A percentile compares a stretch with the other conserved stretches of the same genome.
Evolutionary conservation across 2,113 vertebrate genomes (phyloP).

Genomic region (Anarhynchus alexandrinus): DNA sequence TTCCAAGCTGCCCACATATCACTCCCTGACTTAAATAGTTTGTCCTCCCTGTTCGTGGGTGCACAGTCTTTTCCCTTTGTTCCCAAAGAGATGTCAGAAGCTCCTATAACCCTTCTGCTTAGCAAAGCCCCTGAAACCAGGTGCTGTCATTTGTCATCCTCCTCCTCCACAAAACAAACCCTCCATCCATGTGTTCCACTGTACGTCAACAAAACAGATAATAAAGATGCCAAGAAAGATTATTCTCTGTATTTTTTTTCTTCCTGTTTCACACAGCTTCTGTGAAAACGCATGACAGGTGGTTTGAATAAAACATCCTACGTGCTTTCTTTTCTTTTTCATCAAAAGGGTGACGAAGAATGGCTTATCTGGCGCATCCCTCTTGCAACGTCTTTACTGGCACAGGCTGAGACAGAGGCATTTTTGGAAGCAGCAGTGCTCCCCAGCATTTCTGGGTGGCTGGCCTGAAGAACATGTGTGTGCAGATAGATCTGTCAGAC

Average conservation of each 20-base stretch:
- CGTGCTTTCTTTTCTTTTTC: not conserved
- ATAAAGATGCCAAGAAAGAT: not conserved
- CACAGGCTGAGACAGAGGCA: not conserved
- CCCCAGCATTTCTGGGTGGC: not conserved
- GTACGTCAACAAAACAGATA: not conserved
- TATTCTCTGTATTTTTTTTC: not conserved
- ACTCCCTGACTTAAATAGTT: not conserved
- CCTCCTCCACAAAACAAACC: not conserved
- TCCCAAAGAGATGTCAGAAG: not conserved
- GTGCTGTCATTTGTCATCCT: not conserved
- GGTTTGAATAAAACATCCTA: not conserved
- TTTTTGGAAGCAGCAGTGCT: not conserved
- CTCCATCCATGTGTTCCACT: not conserved
- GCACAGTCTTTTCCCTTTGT: not conserved
- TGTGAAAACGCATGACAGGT: not conserved
- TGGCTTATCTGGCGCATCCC: not conserved
- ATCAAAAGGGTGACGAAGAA: not conserved
- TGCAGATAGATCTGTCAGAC: not conserved
- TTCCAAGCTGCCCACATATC: not conserved
- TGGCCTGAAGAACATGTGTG: not conserved
- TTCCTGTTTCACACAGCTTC: not conserved
- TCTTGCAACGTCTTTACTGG: not conserved
- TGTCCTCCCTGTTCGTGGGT: not conserved
- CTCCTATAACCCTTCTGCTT: not conserved
- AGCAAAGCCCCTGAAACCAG: not conserved